A percentile compares a stretch with the other conserved stretches of the same genome.
These are phyloP conservation scores for Limnephilus rhombicus DNA, from an alignment of 2,888 invertebrate species.

Conservation along the genomic window DNA sequence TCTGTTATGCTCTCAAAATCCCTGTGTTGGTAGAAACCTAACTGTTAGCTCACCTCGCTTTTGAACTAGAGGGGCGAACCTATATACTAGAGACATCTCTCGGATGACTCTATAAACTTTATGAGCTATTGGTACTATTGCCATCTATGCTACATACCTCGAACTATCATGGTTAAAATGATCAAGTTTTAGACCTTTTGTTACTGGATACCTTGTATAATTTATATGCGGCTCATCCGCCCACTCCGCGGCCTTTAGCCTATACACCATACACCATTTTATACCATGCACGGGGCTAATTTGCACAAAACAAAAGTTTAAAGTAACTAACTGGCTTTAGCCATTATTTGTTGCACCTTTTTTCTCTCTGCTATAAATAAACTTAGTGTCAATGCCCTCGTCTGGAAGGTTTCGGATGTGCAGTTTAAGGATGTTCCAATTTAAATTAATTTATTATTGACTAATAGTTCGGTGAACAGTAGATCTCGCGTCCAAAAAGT, in stretches of 20 bases:
- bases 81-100: no score
- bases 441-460: background rate
- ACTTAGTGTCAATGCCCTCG: conserved; percentile 6
- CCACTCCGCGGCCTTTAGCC: background rate
- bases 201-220: background rate
- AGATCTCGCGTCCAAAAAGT: no score
- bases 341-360: conserved; percentile 22
- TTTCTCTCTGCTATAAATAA: conserved; percentile 25
- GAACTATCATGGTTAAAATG: no score
- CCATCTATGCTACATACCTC: no score
- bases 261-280: background rate
- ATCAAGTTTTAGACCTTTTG: background rate
- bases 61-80: no score
- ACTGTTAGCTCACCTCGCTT: no score
- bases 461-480: no score
- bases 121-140: no score
- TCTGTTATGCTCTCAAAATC: no score
- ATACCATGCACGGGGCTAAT: background rate
- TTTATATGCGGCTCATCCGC: background rate
- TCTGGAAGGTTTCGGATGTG: background rate
- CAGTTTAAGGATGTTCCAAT: background rate
- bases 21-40: no score
- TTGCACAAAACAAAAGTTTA: background rate
- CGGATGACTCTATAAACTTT: no score
- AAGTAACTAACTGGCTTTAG: conserved; percentile 3